Percentiles rank a stretch among this genome's conserved stretches.
Evolutionary conservation across 1,140 invertebrate genomes (phyloP).

Genomic region (Chelonus insularis): DNA sequence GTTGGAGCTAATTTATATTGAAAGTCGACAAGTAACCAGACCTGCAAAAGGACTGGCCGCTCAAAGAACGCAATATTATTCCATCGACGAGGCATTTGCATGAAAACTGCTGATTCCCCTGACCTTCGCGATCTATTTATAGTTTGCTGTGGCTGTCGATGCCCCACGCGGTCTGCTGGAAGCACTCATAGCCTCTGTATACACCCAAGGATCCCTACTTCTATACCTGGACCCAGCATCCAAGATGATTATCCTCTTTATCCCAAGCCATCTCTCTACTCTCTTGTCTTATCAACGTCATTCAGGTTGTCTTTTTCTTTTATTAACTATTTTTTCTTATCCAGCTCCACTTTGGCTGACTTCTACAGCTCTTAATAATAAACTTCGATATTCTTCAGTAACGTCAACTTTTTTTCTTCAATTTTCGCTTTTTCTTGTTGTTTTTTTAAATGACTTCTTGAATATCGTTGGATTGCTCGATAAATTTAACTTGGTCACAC

Average conservation of each 20-base stretch:
- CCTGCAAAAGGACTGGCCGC: background rate
- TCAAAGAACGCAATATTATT: slow-evolving; percentile 19
- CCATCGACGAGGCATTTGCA: slow-evolving; percentile 41
- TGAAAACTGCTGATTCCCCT: slow-evolving; percentile 49
- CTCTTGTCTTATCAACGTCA: background rate
- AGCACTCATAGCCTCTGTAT: slow-evolving; percentile 10
- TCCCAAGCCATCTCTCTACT: background rate
- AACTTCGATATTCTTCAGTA: too few species aligned
- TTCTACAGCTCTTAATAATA: too few species aligned
- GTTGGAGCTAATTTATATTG: background rate
- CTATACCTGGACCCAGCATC: slow-evolving; percentile 7
- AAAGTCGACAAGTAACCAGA: slow-evolving; percentile 3
- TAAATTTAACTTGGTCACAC: too few species aligned
- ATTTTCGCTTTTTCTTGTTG: background rate
- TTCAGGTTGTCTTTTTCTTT: background rate
- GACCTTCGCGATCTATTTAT: slow-evolving; percentile 43
- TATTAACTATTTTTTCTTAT: background rate
- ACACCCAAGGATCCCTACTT: slow-evolving; percentile 9
- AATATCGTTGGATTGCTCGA: background rate
- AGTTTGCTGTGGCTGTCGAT: slow-evolving; percentile 24
- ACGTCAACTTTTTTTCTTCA: too few species aligned
- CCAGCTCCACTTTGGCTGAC: too few species aligned
- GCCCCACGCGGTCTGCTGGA: slow-evolving; percentile 20
- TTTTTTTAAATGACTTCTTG: background rate
- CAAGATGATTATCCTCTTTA: background rate